Conservation (phyloP, 2,113 vertebrate genomes). For the Puffinus mauretanicus region DNA sequence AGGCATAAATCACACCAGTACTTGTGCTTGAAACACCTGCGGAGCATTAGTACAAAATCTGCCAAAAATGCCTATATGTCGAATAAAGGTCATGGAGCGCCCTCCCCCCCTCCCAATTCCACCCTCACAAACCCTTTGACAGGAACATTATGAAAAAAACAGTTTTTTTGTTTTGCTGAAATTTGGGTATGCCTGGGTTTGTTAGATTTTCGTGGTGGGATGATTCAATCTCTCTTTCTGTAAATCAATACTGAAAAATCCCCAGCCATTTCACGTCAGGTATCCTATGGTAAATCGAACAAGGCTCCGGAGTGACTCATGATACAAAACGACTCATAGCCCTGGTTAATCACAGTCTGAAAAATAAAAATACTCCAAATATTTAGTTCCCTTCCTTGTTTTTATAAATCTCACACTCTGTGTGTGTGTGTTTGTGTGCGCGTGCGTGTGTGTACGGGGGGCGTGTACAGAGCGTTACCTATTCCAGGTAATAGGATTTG, state of each 20-base stretch:
- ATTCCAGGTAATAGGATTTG: conserved; percentile 50
- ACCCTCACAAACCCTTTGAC: conserved; percentile 22
- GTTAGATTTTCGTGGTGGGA: neutral
- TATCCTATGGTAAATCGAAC: conserved; percentile 3
- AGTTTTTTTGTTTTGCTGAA: conserved; percentile 10
- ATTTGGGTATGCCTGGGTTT: conserved; percentile 10
- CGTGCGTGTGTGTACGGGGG: conserved; percentile 9
- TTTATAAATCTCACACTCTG: conserved; percentile 11
- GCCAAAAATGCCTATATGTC: conserved; percentile 5
- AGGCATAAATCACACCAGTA: conserved; percentile 53
- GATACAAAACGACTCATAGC: conserved; percentile 41
- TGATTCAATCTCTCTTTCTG: neutral
- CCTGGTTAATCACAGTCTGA: conserved; percentile 54
- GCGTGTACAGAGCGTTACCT: conserved; percentile 38
- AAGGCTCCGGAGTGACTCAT: conserved; percentile 39
- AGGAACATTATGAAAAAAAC: conserved; percentile 20
- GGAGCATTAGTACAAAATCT: conserved; percentile 31
- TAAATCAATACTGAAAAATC: conserved; percentile 38
- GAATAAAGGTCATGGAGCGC: neutral
- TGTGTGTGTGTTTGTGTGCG: neutral
- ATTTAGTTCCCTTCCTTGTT: conserved; percentile 15
- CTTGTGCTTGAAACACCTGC: conserved; percentile 68
- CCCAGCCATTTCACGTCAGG: conserved; percentile 34
- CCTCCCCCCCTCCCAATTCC: conserved; percentile 34
- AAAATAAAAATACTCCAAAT: conserved; percentile 35